phyloP scores from a whole-genome alignment of 2,797 vertebrate species.

The Tangara arthus region DNA sequence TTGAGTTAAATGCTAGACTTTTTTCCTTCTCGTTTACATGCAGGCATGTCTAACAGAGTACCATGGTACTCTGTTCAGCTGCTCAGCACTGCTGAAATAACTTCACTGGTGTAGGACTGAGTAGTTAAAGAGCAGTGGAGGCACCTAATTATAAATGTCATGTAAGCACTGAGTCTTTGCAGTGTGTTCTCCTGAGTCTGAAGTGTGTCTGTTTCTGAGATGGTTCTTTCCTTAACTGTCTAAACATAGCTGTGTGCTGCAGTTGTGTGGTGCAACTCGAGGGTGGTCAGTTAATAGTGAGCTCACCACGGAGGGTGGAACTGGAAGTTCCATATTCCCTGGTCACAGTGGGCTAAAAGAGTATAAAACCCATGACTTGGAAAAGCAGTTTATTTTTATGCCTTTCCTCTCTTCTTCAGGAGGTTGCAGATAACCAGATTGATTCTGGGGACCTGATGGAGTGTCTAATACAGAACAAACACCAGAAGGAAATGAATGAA shows the following conservation, averaged over 20 bases:
- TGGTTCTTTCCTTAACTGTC: not conserved
- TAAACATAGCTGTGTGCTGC: not conserved
- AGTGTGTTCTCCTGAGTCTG: not conserved
- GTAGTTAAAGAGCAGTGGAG: not conserved
- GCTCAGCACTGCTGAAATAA: not conserved
- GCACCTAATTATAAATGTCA: not conserved
- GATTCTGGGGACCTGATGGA: slow-evolving; percentile 97
- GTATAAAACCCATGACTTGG: not conserved
- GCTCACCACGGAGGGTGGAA: not conserved
- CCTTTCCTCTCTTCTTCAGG: slow-evolving; percentile 71
- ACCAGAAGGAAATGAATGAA: slow-evolving; percentile 98
- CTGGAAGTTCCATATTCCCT: not conserved
- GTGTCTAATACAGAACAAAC: slow-evolving; percentile 94
- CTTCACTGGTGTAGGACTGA: not conserved
- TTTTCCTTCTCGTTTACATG: not conserved
- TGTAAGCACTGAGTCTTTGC: not conserved
- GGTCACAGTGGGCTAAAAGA: not conserved
- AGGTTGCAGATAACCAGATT: slow-evolving; percentile 94
- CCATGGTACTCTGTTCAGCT: not conserved
- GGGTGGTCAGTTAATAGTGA: not conserved
- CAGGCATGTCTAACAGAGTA: not conserved
- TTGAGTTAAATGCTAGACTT: not conserved
- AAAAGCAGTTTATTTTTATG: not conserved
- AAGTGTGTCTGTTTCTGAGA: not conserved
- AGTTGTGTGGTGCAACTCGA: not conserved